Evolutionary conservation across 1,140 invertebrate genomes (phyloP), one percentile per base, ranked within the genome.

Genomic region (Ceratina calcarata): DNA sequence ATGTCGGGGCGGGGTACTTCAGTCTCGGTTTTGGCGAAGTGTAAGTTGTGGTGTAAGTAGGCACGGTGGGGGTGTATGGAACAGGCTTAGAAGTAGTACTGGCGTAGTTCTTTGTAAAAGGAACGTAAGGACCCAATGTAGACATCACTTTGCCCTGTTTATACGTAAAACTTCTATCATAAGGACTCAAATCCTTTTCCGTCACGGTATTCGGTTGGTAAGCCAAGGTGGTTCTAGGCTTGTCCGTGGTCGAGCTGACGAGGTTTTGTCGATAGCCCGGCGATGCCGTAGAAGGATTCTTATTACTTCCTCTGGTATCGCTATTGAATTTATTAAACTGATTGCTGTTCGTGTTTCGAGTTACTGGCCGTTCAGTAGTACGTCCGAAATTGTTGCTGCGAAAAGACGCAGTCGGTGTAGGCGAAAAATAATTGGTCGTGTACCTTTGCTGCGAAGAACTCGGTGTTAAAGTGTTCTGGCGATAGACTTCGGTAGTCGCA

Each of bases 31-130:
- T 91, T 3, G 51, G 6, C 12, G 67, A 37, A 1, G 24, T 8
- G 51, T 57, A 32, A 0, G 37, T 12, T 2, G 83, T 81, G 6
- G 71, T 79, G 49, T 84, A 80, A 3, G 87, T 87, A 2, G 91
- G 90, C 18, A 90, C 87, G 0, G 90, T 90, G 0, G 88, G 81
- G 2, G 87, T 89, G 27, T 91, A 90, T 32, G 81, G 85, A 0
- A 89, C 83, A 10, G 91, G 85, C 67, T 84, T 89, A 1, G 90
- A 76, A 12, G 72, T 55, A 0, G 27, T 69, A 1, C 45, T 68
- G 22, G 88, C 88, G 66, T 93, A 93, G 68, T 91, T 93, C 45
- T 89, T 93, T 0, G 92, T 93, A 60, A 93, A 93, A 1, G 92
- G 91, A 13, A 93, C 69, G 37, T 92, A 93, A 0, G 92, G 91